Evolutionary conservation across 2,113 vertebrate species (phyloP).

Genomic region (Pollimyrus isidori): DNA sequence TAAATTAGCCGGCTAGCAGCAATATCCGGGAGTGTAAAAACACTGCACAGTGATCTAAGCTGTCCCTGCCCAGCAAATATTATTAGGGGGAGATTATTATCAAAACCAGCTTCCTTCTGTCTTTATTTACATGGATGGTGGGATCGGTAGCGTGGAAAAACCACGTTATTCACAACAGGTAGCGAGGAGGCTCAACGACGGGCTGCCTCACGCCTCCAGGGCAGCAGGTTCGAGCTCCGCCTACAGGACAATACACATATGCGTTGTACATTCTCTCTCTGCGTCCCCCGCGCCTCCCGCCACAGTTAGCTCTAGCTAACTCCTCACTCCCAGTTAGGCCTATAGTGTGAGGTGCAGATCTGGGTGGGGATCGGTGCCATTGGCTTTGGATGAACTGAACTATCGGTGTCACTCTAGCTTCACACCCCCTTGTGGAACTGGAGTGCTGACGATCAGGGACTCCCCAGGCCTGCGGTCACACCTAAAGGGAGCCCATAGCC

Average conservation of each 20-base stretch:
- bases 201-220: not conserved
- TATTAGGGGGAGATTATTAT: constrained; percentile 40
- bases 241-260: not conserved
- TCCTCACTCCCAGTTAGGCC: not conserved
- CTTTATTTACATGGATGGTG: constrained; percentile 45
- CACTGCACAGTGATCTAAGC: constrained; percentile 13
- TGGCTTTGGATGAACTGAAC: not conserved
- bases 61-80: constrained; percentile 21
- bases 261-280: not conserved
- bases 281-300: not conserved
- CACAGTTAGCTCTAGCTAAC: not conserved
- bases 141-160: not conserved
- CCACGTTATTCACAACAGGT: not conserved
- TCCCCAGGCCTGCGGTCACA: not conserved
- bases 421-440: not conserved
- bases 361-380: not conserved
- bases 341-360: not conserved
- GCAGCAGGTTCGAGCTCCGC: not conserved
- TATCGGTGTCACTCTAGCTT: not conserved
- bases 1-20: constrained; percentile 16
- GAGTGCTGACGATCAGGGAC: not conserved
- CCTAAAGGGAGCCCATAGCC: not conserved
- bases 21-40: constrained; percentile 13
- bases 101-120: constrained; percentile 39
- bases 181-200: not conserved